phyloP scores from a whole-genome alignment of 2,888 invertebrate genomes.

The Griposia aprilina region DNA sequence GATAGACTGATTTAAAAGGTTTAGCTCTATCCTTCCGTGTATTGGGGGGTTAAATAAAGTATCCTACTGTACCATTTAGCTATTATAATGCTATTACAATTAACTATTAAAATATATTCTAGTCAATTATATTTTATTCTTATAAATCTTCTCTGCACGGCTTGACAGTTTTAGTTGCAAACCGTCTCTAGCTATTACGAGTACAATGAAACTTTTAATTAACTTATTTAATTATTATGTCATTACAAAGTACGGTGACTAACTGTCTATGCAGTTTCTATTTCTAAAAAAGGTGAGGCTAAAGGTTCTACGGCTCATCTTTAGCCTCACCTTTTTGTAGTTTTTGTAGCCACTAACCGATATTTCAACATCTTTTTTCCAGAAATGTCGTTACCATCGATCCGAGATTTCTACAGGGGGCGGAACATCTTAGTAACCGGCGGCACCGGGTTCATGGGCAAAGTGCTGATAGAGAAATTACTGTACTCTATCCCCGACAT shows the following conservation, averaged over 20 bases:
- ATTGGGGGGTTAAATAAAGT: not conserved
- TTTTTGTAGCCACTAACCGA: not conserved
- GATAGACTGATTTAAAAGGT: too few species aligned
- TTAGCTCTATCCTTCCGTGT: not conserved
- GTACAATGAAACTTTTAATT: not conserved
- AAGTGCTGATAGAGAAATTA: conserved; percentile 92
- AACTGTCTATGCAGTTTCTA: not conserved
- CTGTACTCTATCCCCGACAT: conserved; percentile 91
- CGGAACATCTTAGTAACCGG: conserved; percentile 91
- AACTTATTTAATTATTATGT: not conserved
- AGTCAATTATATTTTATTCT: too few species aligned
- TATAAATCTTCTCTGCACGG: not conserved
- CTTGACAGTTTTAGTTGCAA: not conserved
- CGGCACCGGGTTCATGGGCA: conserved; percentile 92
- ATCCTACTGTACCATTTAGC: not conserved
- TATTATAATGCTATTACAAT: too few species aligned
- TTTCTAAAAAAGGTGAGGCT: too few species aligned
- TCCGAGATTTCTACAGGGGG: conserved; percentile 91
- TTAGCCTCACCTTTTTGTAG: not conserved
- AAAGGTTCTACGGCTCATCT: too few species aligned
- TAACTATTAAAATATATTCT: too few species aligned
- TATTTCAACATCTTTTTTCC: conserved; percentile 39
- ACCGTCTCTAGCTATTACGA: not conserved
- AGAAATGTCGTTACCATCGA: conserved; percentile 83
- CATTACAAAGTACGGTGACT: not conserved